phyloP scores from a whole-genome alignment of 2,888 invertebrate species.

The Synergus umbraculus region DNA sequence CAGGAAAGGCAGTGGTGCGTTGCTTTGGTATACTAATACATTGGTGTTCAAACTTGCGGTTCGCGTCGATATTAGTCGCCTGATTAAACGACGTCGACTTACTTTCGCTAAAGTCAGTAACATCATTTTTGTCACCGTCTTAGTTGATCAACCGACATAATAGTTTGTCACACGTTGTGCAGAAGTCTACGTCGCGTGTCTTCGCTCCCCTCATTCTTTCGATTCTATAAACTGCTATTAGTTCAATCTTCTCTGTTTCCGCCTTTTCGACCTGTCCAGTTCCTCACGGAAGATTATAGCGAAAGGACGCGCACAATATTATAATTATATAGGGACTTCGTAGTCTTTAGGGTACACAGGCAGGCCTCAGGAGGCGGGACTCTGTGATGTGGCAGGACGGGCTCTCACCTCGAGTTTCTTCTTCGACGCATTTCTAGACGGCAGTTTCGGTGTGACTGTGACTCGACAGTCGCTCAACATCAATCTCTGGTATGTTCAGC shows the following conservation, averaged over 20 bases:
- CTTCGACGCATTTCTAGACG: conserved; percentile 81
- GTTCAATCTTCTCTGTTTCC: conserved; percentile 29
- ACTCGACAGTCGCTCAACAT: conserved; percentile 94
- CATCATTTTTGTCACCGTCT: not conserved
- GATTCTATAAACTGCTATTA: conserved; percentile 15
- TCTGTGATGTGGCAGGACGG: conserved; percentile 29
- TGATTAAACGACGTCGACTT: not conserved
- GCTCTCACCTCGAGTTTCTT: conserved; percentile 47
- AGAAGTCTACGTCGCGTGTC: conserved; percentile 24
- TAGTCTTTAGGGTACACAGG: conserved; percentile 25
- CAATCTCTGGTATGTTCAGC: conserved; percentile 93
- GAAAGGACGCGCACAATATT: conserved; percentile 22
- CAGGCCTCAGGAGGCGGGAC: conserved; percentile 11
- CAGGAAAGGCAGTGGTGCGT: conserved; percentile 73
- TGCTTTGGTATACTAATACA: conserved; percentile 62
- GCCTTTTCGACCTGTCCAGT: conserved; percentile 30
- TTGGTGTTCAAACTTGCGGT: conserved; percentile 17
- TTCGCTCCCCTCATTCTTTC: conserved; percentile 28
- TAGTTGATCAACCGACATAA: not conserved
- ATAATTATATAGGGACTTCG: not conserved
- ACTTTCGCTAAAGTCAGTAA: not conserved
- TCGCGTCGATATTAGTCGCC: not conserved
- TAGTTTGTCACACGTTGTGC: not conserved
- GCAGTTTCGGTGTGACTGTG: conserved; percentile 97
- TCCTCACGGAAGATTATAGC: not conserved